phyloP scores from a whole-genome alignment of 2,888 invertebrate species.

The Pachymerium ferrugineum region DNA sequence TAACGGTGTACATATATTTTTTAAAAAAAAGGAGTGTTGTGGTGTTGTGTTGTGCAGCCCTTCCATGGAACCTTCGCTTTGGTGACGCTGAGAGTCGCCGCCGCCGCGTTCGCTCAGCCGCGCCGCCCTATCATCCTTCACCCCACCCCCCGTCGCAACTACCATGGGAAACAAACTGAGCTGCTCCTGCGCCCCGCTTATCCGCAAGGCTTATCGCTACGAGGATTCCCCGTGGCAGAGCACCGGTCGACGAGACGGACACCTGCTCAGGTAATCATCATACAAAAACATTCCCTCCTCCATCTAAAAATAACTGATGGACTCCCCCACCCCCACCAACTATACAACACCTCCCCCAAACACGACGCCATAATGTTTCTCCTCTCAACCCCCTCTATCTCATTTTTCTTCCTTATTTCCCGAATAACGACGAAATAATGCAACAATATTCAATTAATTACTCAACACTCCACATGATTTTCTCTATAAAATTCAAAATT shows the following conservation, averaged over 20 bases:
- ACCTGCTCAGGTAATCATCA: conserved; percentile 71
- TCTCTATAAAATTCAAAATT: too few species aligned
- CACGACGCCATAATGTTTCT: not conserved
- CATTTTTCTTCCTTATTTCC: not conserved
- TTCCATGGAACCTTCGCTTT: not conserved
- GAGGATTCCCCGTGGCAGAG: conserved; percentile 93
- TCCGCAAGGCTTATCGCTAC: conserved; percentile 93
- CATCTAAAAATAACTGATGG: not conserved
- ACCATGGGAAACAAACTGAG: conserved; percentile 94
- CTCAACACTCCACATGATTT: too few species aligned
- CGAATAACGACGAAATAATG: too few species aligned
- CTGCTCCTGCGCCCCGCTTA: conserved; percentile 92
- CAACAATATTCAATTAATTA: too few species aligned
- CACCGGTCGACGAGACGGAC: conserved; percentile 74
- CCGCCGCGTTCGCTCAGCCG: not conserved
- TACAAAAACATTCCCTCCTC: not conserved
- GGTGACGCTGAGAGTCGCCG: conserved; percentile 23
- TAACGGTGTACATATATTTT: too few species aligned
- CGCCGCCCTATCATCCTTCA: conserved; percentile 20
- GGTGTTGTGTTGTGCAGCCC: too few species aligned
- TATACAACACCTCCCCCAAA: not conserved
- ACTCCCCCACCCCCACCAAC: not conserved
- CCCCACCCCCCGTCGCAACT: not conserved
- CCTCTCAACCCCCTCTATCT: not conserved
- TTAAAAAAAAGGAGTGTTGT: too few species aligned